Evolutionary conservation across 23 tunicate species (phyloP).

Genomic region (Trididemnum nubilum): DNA sequence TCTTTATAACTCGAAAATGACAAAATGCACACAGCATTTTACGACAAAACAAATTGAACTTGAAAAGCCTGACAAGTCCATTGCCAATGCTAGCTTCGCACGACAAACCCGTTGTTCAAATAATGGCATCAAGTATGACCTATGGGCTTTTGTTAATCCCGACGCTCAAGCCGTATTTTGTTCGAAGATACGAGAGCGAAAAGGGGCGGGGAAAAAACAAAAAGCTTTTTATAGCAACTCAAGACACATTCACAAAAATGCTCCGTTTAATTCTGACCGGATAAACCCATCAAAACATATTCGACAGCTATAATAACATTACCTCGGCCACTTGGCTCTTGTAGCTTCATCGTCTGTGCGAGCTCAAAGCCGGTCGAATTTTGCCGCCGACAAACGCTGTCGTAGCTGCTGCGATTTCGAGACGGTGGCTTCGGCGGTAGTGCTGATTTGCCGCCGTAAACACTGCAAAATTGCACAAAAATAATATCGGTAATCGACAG

Average conservation of each 20-base stretch:
- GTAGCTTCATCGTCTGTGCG: constrained; percentile 30
- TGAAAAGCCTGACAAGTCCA: neutral
- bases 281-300: neutral
- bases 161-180: neutral
- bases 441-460: neutral
- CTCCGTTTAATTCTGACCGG: neutral
- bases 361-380: constrained; percentile 30
- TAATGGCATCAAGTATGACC: neutral
- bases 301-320: constrained; percentile 13
- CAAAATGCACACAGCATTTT: too few species aligned
- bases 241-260: neutral
- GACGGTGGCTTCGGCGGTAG: constrained; percentile 70
- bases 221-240: too few species aligned
- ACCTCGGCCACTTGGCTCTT: neutral
- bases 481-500: too few species aligned
- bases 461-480: neutral
- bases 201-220: neutral
- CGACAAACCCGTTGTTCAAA: neutral
- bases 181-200: neutral
- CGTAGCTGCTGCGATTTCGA: constrained; percentile 70
- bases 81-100: neutral
- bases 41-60: too few species aligned
- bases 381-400: constrained; percentile 47
- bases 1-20: too few species aligned
- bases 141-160: neutral